Conservation (phyloP, 2,797 vertebrate genomes). For the Orestias chungarensis region DNA sequence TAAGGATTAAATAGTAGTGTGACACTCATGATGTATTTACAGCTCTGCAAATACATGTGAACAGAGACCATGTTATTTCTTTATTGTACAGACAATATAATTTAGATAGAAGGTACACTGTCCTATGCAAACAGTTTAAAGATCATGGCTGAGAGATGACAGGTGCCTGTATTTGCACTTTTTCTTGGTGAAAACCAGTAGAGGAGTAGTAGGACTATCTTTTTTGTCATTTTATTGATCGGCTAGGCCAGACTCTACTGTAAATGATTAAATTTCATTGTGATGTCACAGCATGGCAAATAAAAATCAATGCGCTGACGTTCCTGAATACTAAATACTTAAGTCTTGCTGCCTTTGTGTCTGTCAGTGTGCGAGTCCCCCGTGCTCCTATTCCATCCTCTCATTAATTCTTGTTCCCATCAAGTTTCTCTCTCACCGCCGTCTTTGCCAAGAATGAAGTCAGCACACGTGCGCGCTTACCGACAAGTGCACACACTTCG, state of each 20-base stretch:
- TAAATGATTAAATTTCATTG: conserved; percentile 53
- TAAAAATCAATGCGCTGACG: conserved; percentile 58
- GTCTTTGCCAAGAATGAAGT: conserved; percentile 63
- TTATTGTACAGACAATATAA: neutral
- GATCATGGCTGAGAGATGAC: conserved; percentile 7
- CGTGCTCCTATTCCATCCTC: conserved; percentile 18
- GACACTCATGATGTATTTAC: too few species aligned
- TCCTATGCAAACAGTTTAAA: neutral
- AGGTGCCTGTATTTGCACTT: conserved; percentile 21
- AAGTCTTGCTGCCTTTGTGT: conserved; percentile 33
- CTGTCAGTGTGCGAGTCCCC: conserved; percentile 8
- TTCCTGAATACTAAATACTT: conserved; percentile 62
- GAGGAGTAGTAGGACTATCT: conserved; percentile 21
- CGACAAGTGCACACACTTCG: conserved; percentile 34
- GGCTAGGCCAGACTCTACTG: conserved; percentile 45
- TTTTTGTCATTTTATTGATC: conserved; percentile 50
- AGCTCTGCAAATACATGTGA: neutral
- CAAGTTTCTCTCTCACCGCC: conserved; percentile 39
- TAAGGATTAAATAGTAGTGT: neutral
- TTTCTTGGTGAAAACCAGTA: conserved; percentile 25
- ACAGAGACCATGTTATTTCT: neutral
- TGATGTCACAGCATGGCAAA: conserved; percentile 54
- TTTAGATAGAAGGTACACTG: neutral
- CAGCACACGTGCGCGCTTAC: conserved; percentile 31
- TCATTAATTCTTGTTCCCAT: conserved; percentile 58